Percentiles rank a stretch among this genome's conserved stretches.
phyloP scores from a whole-genome alignment of 2,113 vertebrate genomes.

The Phalacrocorax brasilianus region DNA sequence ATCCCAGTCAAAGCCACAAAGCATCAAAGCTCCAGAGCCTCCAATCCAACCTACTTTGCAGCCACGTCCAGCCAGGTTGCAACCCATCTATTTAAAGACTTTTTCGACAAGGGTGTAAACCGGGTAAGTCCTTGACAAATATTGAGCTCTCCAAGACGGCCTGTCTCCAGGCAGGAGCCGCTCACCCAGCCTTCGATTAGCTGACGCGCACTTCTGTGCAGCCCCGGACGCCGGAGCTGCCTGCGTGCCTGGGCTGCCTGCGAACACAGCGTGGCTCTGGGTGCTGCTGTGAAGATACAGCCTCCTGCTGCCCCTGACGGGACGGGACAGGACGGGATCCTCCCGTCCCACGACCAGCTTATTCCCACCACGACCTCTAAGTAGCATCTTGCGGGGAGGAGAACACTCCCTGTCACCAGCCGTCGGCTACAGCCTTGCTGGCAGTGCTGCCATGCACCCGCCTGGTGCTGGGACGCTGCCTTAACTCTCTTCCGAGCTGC shows the following conservation, averaged over 20 bases:
- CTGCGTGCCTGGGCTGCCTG: neutral
- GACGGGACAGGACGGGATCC: too few species aligned
- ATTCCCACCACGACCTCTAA: neutral
- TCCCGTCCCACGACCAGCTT: neutral
- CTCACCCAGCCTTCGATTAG: neutral
- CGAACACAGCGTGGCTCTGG: fast-evolving
- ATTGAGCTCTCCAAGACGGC: neutral
- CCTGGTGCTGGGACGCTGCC: fast-evolving
- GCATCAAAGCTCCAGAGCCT: neutral
- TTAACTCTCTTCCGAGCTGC: neutral
- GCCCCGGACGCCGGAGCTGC: fast-evolving
- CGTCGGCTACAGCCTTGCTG: neutral
- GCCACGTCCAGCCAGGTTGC: neutral
- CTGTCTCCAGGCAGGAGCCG: neutral
- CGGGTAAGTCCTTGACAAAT: neutral
- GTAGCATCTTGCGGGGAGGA: neutral
- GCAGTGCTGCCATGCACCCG: neutral
- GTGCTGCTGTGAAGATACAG: fast-evolving
- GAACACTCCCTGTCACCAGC: neutral
- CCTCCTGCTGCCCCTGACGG: neutral
- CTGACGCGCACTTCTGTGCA: fast-evolving
- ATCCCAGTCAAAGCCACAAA: neutral
- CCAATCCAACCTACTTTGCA: neutral
- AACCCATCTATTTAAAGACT: neutral
- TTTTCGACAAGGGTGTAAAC: neutral